A percentile compares a stretch with the other conserved stretches of the same genome.
Evolutionary conservation across 2,113 vertebrate genomes (phyloP).

Genomic region (Leucosticte australis): DNA sequence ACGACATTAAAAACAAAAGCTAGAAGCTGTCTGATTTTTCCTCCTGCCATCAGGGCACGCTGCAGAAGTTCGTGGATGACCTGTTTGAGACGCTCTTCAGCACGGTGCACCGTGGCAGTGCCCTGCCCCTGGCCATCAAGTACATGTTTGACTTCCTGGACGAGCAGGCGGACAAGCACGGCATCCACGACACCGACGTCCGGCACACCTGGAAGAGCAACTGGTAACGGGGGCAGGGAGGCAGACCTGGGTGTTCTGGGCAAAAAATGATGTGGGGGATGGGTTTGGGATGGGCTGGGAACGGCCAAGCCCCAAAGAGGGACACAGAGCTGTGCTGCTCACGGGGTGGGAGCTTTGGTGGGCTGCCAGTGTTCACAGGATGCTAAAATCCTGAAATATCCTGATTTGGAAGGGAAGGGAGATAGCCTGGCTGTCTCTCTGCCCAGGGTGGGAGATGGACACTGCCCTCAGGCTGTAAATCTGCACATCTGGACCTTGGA

Average conservation of each 20-base stretch:
- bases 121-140: slow-evolving; percentile 96
- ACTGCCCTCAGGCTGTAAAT: background rate
- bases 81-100: slow-evolving; percentile 98
- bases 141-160: slow-evolving; percentile 99
- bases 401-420: background rate
- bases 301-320: rapidly evolving
- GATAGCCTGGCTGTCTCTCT: rapidly evolving
- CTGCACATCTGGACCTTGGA: background rate
- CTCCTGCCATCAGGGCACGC: slow-evolving; percentile 78
- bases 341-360: background rate
- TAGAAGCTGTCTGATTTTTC: rapidly evolving
- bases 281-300: background rate
- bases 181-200: slow-evolving; percentile 94
- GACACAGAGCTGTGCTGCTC: background rate
- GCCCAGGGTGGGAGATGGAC: rapidly evolving
- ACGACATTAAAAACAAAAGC: rapidly evolving
- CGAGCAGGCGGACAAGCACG: slow-evolving; percentile 95
- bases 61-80: slow-evolving; percentile 98
- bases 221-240: slow-evolving; percentile 75
- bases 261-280: background rate
- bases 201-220: slow-evolving; percentile 99
- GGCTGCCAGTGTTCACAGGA: background rate
- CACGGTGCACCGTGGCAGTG: slow-evolving; percentile 93
- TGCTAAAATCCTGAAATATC: background rate
- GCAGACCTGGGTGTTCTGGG: background rate